Evolutionary conservation across 2,797 vertebrate genomes (phyloP).

Genomic region (Ambastaia sidthimunki): DNA sequence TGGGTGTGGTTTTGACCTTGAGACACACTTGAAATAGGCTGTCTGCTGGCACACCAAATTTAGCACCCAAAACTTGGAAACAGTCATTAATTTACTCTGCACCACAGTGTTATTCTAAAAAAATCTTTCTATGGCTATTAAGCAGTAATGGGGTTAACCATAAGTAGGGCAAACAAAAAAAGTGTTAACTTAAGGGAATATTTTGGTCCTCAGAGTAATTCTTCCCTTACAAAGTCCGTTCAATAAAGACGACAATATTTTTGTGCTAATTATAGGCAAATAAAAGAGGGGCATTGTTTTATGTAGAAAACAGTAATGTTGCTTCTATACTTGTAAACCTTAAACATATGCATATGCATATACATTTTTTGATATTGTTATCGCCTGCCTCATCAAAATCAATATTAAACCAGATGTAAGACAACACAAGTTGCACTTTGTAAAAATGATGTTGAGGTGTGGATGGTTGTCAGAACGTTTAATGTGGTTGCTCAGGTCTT

Average conservation of each 20-base stretch:
- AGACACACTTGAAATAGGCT: neutral
- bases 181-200: conserved; percentile 47
- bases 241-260: conserved; percentile 42
- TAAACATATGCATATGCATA: neutral
- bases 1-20: conserved; percentile 24
- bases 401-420: neutral
- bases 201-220: conserved; percentile 47
- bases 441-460: neutral
- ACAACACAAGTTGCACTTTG: neutral
- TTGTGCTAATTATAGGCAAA: conserved; percentile 51
- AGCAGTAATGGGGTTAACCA: conserved; percentile 42
- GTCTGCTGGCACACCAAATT: conserved; percentile 19
- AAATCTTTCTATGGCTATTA: conserved; percentile 38
- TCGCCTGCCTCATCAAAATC: neutral
- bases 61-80: neutral
- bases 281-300: conserved; percentile 7
- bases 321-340: neutral
- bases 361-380: neutral
- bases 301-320: conserved; percentile 14
- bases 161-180: conserved; percentile 54
- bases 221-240: conserved; percentile 42
- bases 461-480: neutral
- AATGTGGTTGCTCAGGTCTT: neutral
- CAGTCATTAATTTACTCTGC: conserved; percentile 31
- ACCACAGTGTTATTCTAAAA: conserved; percentile 33